Conservation (phyloP, 37 sponge, comb jelly and placozoan genomes). For the Petrosia ficiformis region DNA sequence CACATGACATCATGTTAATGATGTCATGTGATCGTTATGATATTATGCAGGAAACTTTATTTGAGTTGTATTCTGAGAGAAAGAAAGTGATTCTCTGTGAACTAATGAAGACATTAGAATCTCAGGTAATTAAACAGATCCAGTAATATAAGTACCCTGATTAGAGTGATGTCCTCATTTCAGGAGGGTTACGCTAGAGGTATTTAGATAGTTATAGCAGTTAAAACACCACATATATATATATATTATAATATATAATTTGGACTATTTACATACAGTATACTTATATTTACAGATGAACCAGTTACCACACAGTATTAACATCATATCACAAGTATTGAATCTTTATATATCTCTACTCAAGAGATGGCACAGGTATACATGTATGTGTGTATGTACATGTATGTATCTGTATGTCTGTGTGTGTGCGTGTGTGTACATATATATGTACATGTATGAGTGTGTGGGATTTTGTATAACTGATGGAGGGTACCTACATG, state of each 20-base stretch:
- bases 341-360: constrained; percentile 37
- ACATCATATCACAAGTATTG: constrained; percentile 50
- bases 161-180: too few species aligned
- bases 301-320: neutral
- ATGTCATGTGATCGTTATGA: neutral
- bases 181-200: too few species aligned
- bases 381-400: constrained; percentile 12
- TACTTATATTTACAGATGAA: too few species aligned
- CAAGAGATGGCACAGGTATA: constrained; percentile 42
- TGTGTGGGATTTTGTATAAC: too few species aligned
- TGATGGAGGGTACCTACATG: too few species aligned
- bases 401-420: too few species aligned
- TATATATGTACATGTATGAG: too few species aligned
- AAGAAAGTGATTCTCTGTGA: neutral
- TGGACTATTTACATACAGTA: too few species aligned
- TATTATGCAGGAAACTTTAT: neutral
- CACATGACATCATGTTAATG: neutral
- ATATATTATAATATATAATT: too few species aligned
- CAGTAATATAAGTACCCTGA: too few species aligned
- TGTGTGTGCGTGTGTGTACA: constrained; percentile 10
- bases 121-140: neutral
- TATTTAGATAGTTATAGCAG: too few species aligned
- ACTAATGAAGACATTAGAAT: neutral
- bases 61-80: neutral
- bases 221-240: too few species aligned